Conservation (phyloP, 1,140 invertebrate genomes). For the Dreissena rostriformis region DNA sequence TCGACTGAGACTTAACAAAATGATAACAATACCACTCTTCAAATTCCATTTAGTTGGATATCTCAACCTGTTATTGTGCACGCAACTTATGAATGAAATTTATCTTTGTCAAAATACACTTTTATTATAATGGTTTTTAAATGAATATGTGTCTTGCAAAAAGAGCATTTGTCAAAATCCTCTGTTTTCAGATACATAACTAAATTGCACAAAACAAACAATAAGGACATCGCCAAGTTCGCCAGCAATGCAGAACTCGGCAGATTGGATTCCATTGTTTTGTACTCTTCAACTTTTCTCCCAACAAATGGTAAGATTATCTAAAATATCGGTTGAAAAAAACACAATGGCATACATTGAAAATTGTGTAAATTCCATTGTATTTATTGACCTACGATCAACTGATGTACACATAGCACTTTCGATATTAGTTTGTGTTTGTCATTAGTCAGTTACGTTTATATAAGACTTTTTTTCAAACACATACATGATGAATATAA, state of each 20-base stretch:
- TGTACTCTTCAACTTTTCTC: not conserved
- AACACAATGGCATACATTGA: too few species aligned
- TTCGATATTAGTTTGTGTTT: too few species aligned
- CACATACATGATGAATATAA: too few species aligned
- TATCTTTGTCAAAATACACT: not conserved
- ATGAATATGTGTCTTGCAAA: not conserved
- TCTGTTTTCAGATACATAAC: conserved; percentile 11
- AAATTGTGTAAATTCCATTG: too few species aligned
- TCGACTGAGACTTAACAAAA: too few species aligned
- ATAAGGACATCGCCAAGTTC: not conserved
- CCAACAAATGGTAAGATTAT: not conserved
- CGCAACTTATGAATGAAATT: not conserved
- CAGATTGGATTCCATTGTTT: conserved; percentile 1
- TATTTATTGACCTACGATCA: too few species aligned
- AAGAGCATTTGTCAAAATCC: not conserved
- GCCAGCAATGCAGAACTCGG: conserved; percentile 15
- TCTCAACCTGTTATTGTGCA: not conserved
- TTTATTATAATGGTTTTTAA: not conserved
- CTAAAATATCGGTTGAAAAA: too few species aligned
- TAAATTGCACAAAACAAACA: not conserved
- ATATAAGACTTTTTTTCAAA: too few species aligned
- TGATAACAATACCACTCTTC: too few species aligned
- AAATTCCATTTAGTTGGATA: too few species aligned
- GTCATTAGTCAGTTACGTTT: too few species aligned
- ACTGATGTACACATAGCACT: too few species aligned